Conservation (phyloP, 1,140 invertebrate species). For the Hycleus cichorii region DNA sequence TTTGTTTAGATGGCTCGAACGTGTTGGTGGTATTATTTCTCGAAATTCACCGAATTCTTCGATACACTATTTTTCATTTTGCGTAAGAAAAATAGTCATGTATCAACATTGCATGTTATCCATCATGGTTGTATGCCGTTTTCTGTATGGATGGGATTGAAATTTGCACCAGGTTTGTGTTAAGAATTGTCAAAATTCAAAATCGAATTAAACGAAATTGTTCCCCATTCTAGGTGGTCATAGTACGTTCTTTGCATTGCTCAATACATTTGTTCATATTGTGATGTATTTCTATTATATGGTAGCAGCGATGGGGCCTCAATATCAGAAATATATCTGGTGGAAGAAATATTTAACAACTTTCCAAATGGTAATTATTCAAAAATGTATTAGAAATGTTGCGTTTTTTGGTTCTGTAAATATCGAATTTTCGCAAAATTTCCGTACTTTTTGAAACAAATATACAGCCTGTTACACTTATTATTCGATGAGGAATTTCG, state of each 20-base stretch:
- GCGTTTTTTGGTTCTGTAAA: too few species aligned
- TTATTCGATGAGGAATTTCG: too few species aligned
- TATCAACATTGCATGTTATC: constrained; percentile 89
- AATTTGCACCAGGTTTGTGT: constrained; percentile 82
- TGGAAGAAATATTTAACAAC: constrained; percentile 93
- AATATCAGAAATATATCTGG: constrained; percentile 87
- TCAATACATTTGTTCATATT: constrained; percentile 91
- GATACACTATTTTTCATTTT: constrained; percentile 92
- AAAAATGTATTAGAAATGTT: too few species aligned
- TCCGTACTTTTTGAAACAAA: too few species aligned
- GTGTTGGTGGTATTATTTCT: constrained; percentile 97
- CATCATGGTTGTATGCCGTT: constrained; percentile 95
- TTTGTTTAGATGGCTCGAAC: constrained; percentile 74
- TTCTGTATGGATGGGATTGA: constrained; percentile 92
- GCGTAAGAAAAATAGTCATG: constrained; percentile 86
- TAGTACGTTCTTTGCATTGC: constrained; percentile 82
- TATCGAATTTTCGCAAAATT: too few species aligned
- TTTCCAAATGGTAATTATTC: constrained; percentile 74
- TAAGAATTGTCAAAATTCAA: not conserved
- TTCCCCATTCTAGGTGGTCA: constrained; percentile 64
- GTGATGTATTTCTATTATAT: constrained; percentile 95
- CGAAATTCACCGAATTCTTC: constrained; percentile 94
- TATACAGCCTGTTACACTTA: too few species aligned
- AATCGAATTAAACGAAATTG: too few species aligned
- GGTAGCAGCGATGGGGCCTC: constrained; percentile 81